These are phyloP conservation scores for Lepilemur ruficaudatus DNA, from an alignment of 2,797 vertebrate species.

Conservation along the genomic window DNA sequence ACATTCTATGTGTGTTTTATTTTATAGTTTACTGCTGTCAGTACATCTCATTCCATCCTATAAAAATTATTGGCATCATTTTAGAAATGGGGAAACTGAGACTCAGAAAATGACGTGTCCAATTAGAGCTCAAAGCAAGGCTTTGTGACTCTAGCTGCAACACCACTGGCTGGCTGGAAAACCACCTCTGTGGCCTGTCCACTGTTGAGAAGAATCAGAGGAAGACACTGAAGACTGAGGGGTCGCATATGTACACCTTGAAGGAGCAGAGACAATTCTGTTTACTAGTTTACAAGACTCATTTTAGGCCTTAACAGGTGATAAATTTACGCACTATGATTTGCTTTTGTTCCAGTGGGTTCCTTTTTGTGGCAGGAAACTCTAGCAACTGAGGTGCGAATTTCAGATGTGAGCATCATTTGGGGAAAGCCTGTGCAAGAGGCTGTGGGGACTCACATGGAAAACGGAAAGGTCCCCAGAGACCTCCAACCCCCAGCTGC, in stretches of 20 bases:
- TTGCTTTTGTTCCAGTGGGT: background rate
- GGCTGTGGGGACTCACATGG: background rate
- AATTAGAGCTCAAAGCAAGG: background rate
- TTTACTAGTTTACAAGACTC: background rate
- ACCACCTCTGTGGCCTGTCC: background rate
- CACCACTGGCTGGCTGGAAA: background rate
- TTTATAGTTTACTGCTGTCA: background rate
- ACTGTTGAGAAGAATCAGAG: background rate
- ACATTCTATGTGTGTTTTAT: background rate
- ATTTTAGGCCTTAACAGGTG: background rate
- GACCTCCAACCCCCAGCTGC: background rate
- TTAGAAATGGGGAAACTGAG: background rate
- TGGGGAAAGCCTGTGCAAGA: background rate
- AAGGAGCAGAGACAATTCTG: background rate
- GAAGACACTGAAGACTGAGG: background rate
- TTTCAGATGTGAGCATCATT: background rate
- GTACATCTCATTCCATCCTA: background rate
- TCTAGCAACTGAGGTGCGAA: background rate
- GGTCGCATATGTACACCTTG: background rate
- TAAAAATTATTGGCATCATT: background rate
- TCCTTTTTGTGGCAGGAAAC: conserved; percentile 9
- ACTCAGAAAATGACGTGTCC: background rate
- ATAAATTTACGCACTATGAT: background rate
- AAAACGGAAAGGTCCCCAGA: background rate
- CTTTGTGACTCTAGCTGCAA: too few species aligned